Conservation (phyloP, 2,113 vertebrate genomes). For the Takifugu flavidus region DNA sequence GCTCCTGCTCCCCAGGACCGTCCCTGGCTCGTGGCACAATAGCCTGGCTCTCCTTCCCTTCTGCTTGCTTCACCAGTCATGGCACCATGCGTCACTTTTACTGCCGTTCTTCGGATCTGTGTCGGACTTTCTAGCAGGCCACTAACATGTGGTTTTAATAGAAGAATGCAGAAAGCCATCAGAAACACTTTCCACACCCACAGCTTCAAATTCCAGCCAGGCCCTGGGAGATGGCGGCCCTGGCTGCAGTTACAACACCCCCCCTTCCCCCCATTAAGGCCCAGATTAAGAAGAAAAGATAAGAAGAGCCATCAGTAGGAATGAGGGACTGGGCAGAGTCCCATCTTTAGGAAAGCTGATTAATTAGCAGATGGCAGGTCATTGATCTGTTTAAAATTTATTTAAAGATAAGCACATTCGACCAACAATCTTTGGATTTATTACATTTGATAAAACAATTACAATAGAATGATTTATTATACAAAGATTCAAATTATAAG, state of each 20-base stretch:
- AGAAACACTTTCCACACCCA: conserved; percentile 77
- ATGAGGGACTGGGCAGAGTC: conserved; percentile 54
- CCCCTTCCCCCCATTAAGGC: conserved; percentile 64
- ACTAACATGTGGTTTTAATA: conserved; percentile 78
- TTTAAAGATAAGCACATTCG: conserved; percentile 19
- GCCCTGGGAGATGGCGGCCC: conserved; percentile 65
- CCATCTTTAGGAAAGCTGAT: conserved; percentile 47
- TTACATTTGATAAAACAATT: conserved; percentile 4
- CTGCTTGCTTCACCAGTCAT: conserved; percentile 43
- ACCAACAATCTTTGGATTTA: neutral
- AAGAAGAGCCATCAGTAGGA: conserved; percentile 61
- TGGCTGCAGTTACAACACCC: conserved; percentile 57
- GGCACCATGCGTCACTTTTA: conserved; percentile 53
- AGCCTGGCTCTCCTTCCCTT: conserved; percentile 44
- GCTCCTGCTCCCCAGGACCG: conserved; percentile 41
- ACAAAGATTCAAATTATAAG: too few species aligned
- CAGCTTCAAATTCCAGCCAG: conserved; percentile 74
- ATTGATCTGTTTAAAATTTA: conserved; percentile 27
- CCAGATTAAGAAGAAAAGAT: conserved; percentile 75
- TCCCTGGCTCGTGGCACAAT: conserved; percentile 43
- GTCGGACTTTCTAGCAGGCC: conserved; percentile 57
- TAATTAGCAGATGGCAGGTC: conserved; percentile 46
- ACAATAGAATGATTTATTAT: too few species aligned
- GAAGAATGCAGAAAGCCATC: conserved; percentile 67
- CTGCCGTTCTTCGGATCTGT: conserved; percentile 59